Evolutionary conservation across 1,140 invertebrate genomes (phyloP), one percentile per base, ranked within the genome.

Genomic region (Helicoverpa zea): DNA sequence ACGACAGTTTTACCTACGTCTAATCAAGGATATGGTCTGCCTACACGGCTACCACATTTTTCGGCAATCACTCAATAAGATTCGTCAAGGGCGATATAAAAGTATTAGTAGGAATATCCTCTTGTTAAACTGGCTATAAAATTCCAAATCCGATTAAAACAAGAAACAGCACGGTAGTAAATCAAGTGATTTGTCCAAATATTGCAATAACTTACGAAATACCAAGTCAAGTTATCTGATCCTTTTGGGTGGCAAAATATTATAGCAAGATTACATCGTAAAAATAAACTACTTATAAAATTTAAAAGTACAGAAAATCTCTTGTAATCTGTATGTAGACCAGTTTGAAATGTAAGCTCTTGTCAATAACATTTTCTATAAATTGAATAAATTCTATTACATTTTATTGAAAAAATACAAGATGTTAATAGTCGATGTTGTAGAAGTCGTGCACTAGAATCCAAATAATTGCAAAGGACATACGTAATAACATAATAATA

Each of bases 401-500:
- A 43, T 43, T 43, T 43, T 43, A 59, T 12, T 29, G 1, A 59
- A 59, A 2, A 29, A 12, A 59, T 59, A 29, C 18, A 2, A 13
- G 23, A 59, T 59, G 58, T 18, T 30, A 61, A 61, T 61, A 61
- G 35, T 43, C 35, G 35, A 68, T 51, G 10, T 43, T 11, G 49
- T 68, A 43, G 35, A 68, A 68, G 10, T 43, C 16, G 49, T 68
- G 64, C 43, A 52, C 68, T 72, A 72, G 49, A 72, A 52, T 72
- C 49, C 49, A 51, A 63, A 30, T 51, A 51, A 72, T 30, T 54
- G 47, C 49, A 72, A 72, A 72, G 68, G 68, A 72, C 68, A 54
- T 23, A 72, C 68, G 54, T 72, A 72, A 72, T 72, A 72, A 72
- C 68, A 54, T 72, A 72, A 72, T 72, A 51, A 72, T 72, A 23